A percentile compares a stretch with the other conserved stretches of the same genome.
Conservation (phyloP, 2,888 invertebrate species). For the Hirtodrosophila trivittata region DNA sequence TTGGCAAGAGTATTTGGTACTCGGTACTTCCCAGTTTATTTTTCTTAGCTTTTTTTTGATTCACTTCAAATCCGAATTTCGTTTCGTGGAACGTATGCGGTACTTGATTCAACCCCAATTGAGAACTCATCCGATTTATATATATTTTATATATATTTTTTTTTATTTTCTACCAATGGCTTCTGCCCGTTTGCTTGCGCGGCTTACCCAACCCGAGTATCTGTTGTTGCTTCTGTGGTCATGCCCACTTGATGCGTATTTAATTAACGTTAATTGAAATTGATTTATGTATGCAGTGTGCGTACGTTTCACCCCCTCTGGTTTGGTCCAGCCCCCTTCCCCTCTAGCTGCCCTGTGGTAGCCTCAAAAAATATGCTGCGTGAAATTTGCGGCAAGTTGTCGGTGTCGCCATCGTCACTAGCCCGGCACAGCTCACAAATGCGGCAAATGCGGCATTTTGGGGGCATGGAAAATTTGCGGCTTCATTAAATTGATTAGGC, state of each 20-base stretch:
- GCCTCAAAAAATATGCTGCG: slow-evolving; percentile 50
- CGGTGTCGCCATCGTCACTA: slow-evolving; percentile 17
- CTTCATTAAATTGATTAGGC: slow-evolving; percentile 63
- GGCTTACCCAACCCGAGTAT: not conserved
- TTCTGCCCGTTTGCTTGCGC: slow-evolving; percentile 2
- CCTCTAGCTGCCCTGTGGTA: slow-evolving; percentile 3
- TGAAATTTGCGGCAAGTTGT: slow-evolving; percentile 62
- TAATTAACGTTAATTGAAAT: slow-evolving; percentile 83
- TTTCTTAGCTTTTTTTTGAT: slow-evolving; percentile 9
- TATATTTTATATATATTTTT: slow-evolving; percentile 12
- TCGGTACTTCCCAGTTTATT: not conserved
- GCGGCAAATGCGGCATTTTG: slow-evolving; percentile 44
- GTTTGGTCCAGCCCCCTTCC: not conserved
- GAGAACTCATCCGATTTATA: slow-evolving; percentile 25
- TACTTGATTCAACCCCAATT: slow-evolving; percentile 45
- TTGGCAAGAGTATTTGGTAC: no score
- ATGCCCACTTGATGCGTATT: slow-evolving; percentile 81
- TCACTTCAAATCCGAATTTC: slow-evolving; percentile 5
- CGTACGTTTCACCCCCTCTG: slow-evolving; percentile 40
- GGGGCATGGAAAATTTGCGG: slow-evolving; percentile 52
- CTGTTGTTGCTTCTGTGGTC: slow-evolving; percentile 69
- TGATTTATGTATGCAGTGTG: slow-evolving; percentile 79
- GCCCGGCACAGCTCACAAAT: slow-evolving; percentile 32
- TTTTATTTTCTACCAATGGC: slow-evolving; percentile 25
- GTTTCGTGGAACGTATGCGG: no score